Percentiles rank a stretch among this genome's conserved stretches.
These are phyloP conservation scores for Grallaria varia DNA, from an alignment of 2,113 vertebrate genomes.

Conservation along the genomic window DNA sequence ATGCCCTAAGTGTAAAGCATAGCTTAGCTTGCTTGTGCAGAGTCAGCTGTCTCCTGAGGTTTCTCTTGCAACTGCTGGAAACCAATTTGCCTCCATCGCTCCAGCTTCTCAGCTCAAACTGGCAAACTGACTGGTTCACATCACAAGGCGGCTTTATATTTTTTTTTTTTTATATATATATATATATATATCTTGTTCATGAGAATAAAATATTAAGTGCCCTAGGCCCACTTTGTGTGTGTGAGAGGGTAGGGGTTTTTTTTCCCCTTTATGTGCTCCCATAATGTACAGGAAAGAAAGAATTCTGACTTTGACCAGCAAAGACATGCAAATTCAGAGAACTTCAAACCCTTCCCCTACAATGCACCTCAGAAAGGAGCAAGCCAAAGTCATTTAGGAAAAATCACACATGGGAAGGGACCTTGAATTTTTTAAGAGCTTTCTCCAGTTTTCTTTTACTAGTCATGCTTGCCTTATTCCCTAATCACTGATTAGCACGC, in stretches of 20 bases:
- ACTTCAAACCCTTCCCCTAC: conserved; percentile 45
- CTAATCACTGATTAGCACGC: not conserved
- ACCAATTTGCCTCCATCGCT: conserved; percentile 62
- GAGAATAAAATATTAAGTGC: conserved; percentile 54
- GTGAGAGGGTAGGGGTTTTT: not conserved
- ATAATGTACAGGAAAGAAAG: conserved; percentile 48
- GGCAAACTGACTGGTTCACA: conserved; percentile 51
- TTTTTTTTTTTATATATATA: too few species aligned
- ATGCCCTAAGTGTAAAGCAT: conserved; percentile 58
- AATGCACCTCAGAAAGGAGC: conserved; percentile 24
- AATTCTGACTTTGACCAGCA: conserved; percentile 53
- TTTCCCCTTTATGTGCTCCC: not conserved
- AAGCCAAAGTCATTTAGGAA: conserved; percentile 55
- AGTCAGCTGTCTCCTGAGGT: conserved; percentile 56
- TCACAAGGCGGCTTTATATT: not conserved
- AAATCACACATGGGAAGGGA: conserved; percentile 28
- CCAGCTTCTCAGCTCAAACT: conserved; percentile 34
- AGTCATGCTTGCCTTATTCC: not conserved
- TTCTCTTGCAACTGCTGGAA: conserved; percentile 64
- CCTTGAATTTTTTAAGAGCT: conserved; percentile 38
- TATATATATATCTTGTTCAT: not conserved
- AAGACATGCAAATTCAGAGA: conserved; percentile 47
- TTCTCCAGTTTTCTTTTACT: not conserved
- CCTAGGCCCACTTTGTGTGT: conserved; percentile 33
- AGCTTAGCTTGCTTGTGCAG: conserved; percentile 61